A percentile compares a stretch with the other conserved stretches of the same genome.
Conservation (phyloP, 2,113 vertebrate genomes). For the Xiphophorus hellerii region DNA sequence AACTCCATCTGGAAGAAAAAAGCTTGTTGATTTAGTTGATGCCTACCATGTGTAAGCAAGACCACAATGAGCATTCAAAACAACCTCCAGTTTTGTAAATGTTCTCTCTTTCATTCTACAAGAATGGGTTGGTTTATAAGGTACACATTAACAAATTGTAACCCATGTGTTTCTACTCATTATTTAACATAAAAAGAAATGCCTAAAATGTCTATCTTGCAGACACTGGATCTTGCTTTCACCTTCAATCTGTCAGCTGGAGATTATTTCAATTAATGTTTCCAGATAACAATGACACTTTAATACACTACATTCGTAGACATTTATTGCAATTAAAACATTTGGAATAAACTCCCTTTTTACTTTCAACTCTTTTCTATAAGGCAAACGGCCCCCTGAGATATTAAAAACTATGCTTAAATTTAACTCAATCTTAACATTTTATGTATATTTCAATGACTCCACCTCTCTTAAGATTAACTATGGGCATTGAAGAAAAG, state of each 20-base stretch:
- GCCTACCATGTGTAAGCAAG: conserved; percentile 14
- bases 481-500: conserved; percentile 41
- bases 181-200: not conserved
- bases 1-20: conserved; percentile 47
- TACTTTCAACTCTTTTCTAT: not conserved
- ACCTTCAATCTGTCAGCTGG: not conserved
- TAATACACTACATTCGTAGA: too few relatives aligned
- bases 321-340: too few relatives aligned
- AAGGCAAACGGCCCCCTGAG: not conserved
- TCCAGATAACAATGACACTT: not conserved
- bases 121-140: not conserved
- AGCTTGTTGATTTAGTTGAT: conserved; percentile 26
- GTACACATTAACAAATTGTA: not conserved
- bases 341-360: not conserved
- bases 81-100: not conserved
- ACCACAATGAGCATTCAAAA: conserved; percentile 16
- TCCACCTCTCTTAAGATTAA: conserved; percentile 49
- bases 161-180: not conserved
- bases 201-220: not conserved
- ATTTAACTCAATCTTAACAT: conserved; percentile 10
- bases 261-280: not conserved
- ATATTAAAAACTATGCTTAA: not conserved
- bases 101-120: not conserved
- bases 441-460: conserved; percentile 42
- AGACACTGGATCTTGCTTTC: not conserved